phyloP scores from a whole-genome alignment of 2,888 invertebrate species.

The Theristus sp. region DNA sequence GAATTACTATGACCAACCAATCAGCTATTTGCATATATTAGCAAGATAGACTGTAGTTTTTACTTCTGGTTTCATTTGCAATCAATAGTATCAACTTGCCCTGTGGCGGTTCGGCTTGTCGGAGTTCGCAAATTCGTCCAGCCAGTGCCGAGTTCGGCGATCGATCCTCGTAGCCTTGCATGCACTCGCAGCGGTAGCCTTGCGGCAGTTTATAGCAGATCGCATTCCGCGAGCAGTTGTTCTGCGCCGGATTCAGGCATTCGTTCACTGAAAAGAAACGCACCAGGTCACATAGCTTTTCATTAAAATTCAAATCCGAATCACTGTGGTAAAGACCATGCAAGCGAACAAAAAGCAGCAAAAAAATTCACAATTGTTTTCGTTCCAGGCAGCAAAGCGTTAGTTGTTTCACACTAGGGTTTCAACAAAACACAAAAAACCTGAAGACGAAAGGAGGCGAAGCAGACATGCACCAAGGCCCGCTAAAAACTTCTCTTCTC shows the following conservation, averaged over 20 bases:
- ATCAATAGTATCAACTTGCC: no score
- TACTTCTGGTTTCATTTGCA: no score
- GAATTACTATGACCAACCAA: no score
- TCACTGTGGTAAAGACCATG: neutral
- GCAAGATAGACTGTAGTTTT: no score
- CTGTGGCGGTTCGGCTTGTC: no score
- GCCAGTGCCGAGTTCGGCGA: constrained; percentile 16
- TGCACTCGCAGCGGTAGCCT: constrained; percentile 26
- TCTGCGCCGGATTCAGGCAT: constrained; percentile 24
- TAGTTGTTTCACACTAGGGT: no score
- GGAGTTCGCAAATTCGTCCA: constrained; percentile 26
- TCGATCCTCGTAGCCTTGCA: constrained; percentile 20
- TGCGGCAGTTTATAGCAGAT: constrained; percentile 22
- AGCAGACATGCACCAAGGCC: neutral
- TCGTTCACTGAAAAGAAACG: constrained; percentile 21
- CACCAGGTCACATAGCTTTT: no score
- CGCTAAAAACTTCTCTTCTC: neutral
- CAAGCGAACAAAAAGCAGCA: neutral
- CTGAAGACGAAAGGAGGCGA: neutral
- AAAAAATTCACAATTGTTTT: constrained; percentile 4
- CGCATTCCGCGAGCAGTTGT: constrained; percentile 25
- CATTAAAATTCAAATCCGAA: no score
- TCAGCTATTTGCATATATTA: no score
- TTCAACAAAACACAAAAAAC: neutral
- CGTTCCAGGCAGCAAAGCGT: no score